Base-by-base conservation (phyloP, 2,797 vertebrate species). In the Tympanoctomys barrerae region DNA sequence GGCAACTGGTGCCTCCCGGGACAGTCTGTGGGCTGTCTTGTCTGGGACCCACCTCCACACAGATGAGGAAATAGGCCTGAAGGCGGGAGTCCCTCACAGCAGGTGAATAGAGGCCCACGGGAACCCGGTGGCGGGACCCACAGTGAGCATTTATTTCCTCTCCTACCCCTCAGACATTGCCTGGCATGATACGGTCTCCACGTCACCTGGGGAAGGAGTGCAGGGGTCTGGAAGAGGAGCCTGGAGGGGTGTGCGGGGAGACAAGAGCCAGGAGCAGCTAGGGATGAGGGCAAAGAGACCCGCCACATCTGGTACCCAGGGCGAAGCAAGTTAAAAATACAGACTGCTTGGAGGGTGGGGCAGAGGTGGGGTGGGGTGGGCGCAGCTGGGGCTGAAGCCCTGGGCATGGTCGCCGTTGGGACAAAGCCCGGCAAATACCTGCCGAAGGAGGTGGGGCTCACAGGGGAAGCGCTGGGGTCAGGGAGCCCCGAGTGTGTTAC, bases 181-280 rank as follows among this genome's bases (percentile, higher is more conserved):
- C 31, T 5, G 39, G 3, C 42, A 18, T 2, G 13, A 0, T 3
- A 5, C 1, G 9, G 7, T 24, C 75, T 61, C 77, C 33, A 1
- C 16, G 39, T 9, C n/a, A 9, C 66, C n/a, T 2, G 4, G 19
- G n/a, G 19, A 5, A 71, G 68, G n/a, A 18, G n/a, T 7, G 8
- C 19, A 10, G n/a, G 28, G n/a, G 68, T n/a, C 68, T 70, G 68
- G 42, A 92, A 49, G 80, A 82, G n/a, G 77, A 57, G 12, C 46
- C 36, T 5, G 31, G 9, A 3, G 19, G 52, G 26, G 10, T 12
- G n/a, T 2, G 11, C 26, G n/a, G 33, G 14, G 33, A 39, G n/a
- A 46, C 36, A 68, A 64, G 42, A 33, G 52, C 78, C 52, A 33
- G 75, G 75, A 14, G 39, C 31, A 46, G 73, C 11, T 61, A 39